Percentiles rank a stretch among this genome's conserved stretches.
Evolutionary conservation across 2,888 invertebrate species (phyloP).

Genomic region (Gasteruption jaculator): DNA sequence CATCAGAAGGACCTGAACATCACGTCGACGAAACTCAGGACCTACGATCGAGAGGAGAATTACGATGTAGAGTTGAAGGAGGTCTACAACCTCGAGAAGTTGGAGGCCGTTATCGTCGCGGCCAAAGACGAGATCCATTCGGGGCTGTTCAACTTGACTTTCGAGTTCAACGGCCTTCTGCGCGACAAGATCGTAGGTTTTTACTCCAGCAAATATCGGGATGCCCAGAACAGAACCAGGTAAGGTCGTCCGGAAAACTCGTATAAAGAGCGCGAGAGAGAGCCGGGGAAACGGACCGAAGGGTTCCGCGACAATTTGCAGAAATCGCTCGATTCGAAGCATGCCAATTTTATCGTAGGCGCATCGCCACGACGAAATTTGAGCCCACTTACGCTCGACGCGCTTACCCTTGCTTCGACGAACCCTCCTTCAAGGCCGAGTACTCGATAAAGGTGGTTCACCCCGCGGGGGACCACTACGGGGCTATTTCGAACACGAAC

Average conservation of each 20-base stretch:
- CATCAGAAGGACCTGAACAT: conserved; percentile 55
- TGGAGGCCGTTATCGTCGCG: conserved; percentile 39
- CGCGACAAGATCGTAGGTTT: conserved; percentile 60
- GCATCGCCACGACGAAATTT: conserved; percentile 87
- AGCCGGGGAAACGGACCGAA: too few species aligned
- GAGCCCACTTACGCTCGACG: conserved; percentile 91
- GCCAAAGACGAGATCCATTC: conserved; percentile 31
- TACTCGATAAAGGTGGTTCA: conserved; percentile 75
- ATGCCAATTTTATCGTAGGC: conserved; percentile 58
- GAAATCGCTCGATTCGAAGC: too few species aligned
- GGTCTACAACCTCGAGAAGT: conserved; percentile 28
- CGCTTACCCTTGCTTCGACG: conserved; percentile 95
- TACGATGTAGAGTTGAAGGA: conserved; percentile 31
- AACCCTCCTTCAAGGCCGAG: conserved; percentile 84
- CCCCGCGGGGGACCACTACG: conserved; percentile 63
- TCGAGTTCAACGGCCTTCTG: conserved; percentile 56
- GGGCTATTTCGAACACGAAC: conserved; percentile 87
- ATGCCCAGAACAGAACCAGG: conserved; percentile 41
- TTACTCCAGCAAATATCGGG: conserved; percentile 58
- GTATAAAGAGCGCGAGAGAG: conserved; percentile 1
- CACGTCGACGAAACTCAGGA: conserved; percentile 49
- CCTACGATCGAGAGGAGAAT: conserved; percentile 30
- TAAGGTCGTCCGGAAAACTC: conserved; percentile 20
- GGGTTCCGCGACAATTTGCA: conserved; percentile 3
- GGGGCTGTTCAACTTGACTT: conserved; percentile 49